Percentiles rank a stretch among this genome's conserved stretches.
Conservation (phyloP, 2,888 invertebrate species). For the Agrochola macilenta region DNA sequence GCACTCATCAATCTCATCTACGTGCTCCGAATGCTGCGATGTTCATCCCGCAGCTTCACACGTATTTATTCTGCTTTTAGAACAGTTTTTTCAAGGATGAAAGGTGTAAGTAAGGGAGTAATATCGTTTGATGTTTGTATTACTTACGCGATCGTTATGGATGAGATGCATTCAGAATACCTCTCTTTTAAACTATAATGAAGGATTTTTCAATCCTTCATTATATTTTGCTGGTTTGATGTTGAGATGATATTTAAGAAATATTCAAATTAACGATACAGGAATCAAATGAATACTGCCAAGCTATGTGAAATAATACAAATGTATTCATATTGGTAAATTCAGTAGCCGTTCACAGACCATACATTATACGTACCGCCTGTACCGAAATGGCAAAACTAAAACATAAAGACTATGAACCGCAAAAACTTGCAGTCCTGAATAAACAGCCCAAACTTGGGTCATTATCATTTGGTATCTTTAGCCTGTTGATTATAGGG, state of each 20-base stretch:
- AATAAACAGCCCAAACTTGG: slow-evolving; percentile 55
- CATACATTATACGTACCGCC: slow-evolving; percentile 23
- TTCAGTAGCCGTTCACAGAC: slow-evolving; percentile 13
- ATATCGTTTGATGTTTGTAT: slow-evolving; percentile 5
- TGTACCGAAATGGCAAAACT: slow-evolving; percentile 38
- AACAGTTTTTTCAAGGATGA: slow-evolving; percentile 14
- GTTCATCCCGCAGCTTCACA: slow-evolving; percentile 25
- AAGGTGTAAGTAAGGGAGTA: slow-evolving; percentile 6
- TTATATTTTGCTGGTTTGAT: no score
- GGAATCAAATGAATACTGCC: background rate
- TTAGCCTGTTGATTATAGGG: slow-evolving; percentile 33
- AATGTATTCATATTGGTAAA: slow-evolving; percentile 16
- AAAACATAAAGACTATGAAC: slow-evolving; percentile 51
- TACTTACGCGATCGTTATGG: background rate
- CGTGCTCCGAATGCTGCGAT: slow-evolving; percentile 51
- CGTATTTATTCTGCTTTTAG: slow-evolving; percentile 42
- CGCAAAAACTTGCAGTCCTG: slow-evolving; percentile 53
- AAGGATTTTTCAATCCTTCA: no score
- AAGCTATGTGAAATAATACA: slow-evolving; percentile 1
- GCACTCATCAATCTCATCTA: slow-evolving; percentile 58
- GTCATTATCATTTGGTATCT: slow-evolving; percentile 26
- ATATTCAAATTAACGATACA: slow-evolving; percentile 2
- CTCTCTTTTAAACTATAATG: background rate
- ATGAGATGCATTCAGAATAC: background rate
- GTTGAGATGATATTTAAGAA: background rate